A percentile compares a stretch with the other conserved stretches of the same genome.
These are phyloP conservation scores for Torymus tubicola DNA, from an alignment of 2,888 invertebrate species.

Conservation along the genomic window DNA sequence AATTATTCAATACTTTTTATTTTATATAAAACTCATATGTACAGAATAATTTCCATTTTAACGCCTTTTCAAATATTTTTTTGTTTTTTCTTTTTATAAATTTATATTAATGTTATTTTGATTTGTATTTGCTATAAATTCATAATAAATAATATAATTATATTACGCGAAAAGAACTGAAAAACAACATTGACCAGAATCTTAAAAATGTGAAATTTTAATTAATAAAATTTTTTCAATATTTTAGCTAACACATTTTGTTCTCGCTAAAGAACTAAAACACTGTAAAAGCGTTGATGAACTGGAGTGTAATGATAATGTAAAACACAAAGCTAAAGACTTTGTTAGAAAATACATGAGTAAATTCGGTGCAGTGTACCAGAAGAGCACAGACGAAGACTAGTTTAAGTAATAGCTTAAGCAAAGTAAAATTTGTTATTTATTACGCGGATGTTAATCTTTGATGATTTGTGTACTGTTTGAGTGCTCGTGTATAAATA, in stretches of 20 bases:
- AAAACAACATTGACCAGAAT: too few species aligned
- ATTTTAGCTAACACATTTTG: conserved; percentile 92
- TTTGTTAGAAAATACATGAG: conserved; percentile 97
- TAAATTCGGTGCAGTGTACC: conserved; percentile 91
- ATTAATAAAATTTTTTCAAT: not conserved
- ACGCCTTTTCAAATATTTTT: too few species aligned
- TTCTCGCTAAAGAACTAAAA: conserved; percentile 95
- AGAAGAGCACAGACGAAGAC: conserved; percentile 82
- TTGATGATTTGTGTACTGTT: conserved; percentile 46
- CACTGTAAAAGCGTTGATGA: conserved; percentile 92
- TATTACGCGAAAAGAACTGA: too few species aligned
- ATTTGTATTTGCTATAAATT: too few species aligned
- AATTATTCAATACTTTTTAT: too few species aligned
- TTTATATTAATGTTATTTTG: not conserved
- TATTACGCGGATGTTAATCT: conserved; percentile 55
- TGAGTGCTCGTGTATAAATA: conserved; percentile 43
- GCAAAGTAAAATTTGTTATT: conserved; percentile 55
- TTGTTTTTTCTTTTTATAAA: too few species aligned
- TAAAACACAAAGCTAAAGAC: conserved; percentile 95
- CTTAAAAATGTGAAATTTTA: too few species aligned
- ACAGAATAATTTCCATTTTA: too few species aligned
- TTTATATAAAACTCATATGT: too few species aligned
- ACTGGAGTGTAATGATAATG: conserved; percentile 91
- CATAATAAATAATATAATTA: too few species aligned
- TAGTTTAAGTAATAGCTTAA: conserved; percentile 63